Percentiles rank a stretch among this genome's conserved stretches.
phyloP scores from a whole-genome alignment of 1,140 invertebrate species.

The Plectrocnemia conspersa region DNA sequence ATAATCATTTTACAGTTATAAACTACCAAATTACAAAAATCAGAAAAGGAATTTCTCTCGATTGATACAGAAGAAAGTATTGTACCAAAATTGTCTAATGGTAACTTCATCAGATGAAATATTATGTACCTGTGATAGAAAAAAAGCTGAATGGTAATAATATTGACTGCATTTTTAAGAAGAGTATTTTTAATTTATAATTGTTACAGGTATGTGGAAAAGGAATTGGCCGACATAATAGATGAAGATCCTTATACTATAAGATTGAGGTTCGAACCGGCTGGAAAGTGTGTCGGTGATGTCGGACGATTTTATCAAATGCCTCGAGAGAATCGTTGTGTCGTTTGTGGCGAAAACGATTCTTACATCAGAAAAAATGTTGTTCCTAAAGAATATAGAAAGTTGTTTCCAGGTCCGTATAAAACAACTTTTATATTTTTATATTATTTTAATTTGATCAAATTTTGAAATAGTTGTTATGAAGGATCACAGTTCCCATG shows the following conservation, averaged over 20 bases:
- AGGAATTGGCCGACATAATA: slow-evolving; percentile 58
- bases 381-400: slow-evolving; percentile 79
- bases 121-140: slow-evolving; percentile 75
- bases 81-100: slow-evolving; percentile 78
- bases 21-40: slow-evolving; percentile 23
- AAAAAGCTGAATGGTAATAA: slow-evolving; percentile 73
- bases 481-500: slow-evolving; percentile 81
- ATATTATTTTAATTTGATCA: slow-evolving; percentile 19
- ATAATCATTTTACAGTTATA: slow-evolving; percentile 21
- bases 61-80: slow-evolving; percentile 56
- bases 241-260: slow-evolving; percentile 69
- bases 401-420: slow-evolving; percentile 67
- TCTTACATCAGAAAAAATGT: slow-evolving; percentile 76
- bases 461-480: slow-evolving; percentile 54
- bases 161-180: background rate
- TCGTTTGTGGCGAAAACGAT: slow-evolving; percentile 70
- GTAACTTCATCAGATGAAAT: slow-evolving; percentile 74
- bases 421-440: background rate
- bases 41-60: slow-evolving; percentile 31
- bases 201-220: slow-evolving; percentile 57
- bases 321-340: slow-evolving; percentile 76
- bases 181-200: slow-evolving; percentile 11
- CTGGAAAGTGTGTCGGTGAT: slow-evolving; percentile 65
- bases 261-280: slow-evolving; percentile 74
- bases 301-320: slow-evolving; percentile 69